Evolutionary conservation across 1,140 invertebrate genomes (phyloP).

Genomic region (Brachionus manjavacas): DNA sequence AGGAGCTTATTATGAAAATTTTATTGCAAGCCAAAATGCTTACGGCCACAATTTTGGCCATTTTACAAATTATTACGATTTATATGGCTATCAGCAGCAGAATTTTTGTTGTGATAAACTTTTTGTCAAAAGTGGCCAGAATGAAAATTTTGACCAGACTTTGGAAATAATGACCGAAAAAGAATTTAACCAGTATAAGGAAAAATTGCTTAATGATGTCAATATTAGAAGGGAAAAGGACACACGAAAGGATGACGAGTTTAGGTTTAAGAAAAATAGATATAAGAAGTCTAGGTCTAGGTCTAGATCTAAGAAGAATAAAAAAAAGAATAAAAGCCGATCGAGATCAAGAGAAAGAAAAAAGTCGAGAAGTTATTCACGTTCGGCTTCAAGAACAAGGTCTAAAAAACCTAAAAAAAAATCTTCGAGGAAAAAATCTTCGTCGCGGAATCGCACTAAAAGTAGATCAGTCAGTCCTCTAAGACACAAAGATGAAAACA

Average conservation of each 20-base stretch:
- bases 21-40: neutral
- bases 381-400: neutral
- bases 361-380: neutral
- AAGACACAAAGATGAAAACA: neutral
- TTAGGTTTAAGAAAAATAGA: neutral
- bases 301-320: neutral
- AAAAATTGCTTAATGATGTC: slow-evolving; percentile 6
- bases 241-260: neutral
- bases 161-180: slow-evolving; percentile 27
- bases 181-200: slow-evolving; percentile 14
- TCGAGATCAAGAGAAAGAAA: neutral
- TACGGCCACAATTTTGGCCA: neutral
- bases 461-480: neutral
- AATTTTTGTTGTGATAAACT: neutral
- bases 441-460: neutral
- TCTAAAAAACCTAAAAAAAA: slow-evolving; percentile 7
- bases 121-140: neutral
- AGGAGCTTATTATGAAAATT: neutral
- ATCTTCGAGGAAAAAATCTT: neutral
- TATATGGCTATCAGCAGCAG: neutral
- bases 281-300: neutral
- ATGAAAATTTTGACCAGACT: neutral
- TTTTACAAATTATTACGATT: neutral
- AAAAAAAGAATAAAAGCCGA: slow-evolving; percentile 17
- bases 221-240: neutral